Evolutionary conservation across 2,888 invertebrate species (phyloP), one percentile per base, ranked within the genome.

Genomic region (Acanthosepion esculentum): DNA sequence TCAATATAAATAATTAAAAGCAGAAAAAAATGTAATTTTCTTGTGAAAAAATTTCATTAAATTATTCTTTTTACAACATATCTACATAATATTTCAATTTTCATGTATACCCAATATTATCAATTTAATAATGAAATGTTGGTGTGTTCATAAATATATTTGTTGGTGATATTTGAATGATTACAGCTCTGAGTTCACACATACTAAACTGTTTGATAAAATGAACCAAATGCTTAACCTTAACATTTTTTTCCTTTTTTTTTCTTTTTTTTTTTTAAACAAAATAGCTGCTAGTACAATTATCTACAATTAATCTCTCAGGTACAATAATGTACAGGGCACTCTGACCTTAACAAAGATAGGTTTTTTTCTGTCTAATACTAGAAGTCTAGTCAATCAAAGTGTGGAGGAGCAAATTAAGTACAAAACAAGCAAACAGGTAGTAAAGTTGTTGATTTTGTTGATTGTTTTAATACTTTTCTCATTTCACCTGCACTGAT

Each of bases 241-340:
- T 29, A 29, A 26, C 29, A 2, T 78, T 78, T 53, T 53, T 55
- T n/a, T n/a, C n/a, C n/a, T n/a, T n/a, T n/a, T 55, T 18, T 55
- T 55, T 55, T 15, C 18, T 55, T 55, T 5, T 55, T 55, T 55
- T 20, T 20, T 55, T 55, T 20, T 78, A n/a, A n/a, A 78, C 12
- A 78, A 78, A 78, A 29, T n/a, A 78, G n/a, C n/a, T 78, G 78
- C 78, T n/a, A n/a, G 78, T 78, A 78, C 78, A n/a, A 78, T 78
- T 78, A 78, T 78, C 78, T 78, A 29, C 8, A n/a, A 78, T 78
- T 29, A 78, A n/a, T 10, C 78, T 10, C 1, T 15, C 10, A 8
- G 8, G 29, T 78, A 59, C 59, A 59, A 6, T 59, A 23, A 59
- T 20, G 59, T 78, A 3, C 12, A n/a, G 78, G 78, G 10, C 78